These are phyloP conservation scores for Patella vulgata DNA, from an alignment of 1,140 invertebrate genomes.

Conservation along the genomic window DNA sequence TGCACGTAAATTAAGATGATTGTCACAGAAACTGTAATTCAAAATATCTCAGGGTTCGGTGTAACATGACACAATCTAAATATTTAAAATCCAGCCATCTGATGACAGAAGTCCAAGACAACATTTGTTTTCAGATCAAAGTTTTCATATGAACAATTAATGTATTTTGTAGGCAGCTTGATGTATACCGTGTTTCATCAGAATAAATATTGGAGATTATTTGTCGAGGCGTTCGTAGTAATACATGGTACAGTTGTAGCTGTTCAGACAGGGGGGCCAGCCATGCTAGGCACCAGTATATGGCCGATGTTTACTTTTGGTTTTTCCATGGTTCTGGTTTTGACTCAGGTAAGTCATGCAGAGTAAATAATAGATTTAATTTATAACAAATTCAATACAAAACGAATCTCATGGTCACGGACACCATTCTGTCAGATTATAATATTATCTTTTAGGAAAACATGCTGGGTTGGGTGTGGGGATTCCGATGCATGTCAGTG, in stretches of 20 bases:
- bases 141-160: not conserved
- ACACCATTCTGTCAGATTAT: too few species aligned
- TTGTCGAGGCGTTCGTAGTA: conserved; percentile 20
- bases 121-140: not conserved
- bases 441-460: too few species aligned
- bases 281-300: conserved; percentile 3
- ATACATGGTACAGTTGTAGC: conserved; percentile 19
- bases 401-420: too few species aligned
- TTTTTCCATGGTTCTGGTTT: conserved; percentile 3
- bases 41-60: too few species aligned
- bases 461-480: too few species aligned
- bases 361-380: conserved; percentile 4
- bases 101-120: too few species aligned
- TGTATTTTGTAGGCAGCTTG: conserved; percentile 27
- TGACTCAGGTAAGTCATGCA: conserved; percentile 23
- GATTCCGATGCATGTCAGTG: too few species aligned
- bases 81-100: not conserved
- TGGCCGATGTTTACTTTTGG: conserved; percentile 34
- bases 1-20: too few species aligned
- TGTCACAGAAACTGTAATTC: too few species aligned
- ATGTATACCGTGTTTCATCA: conserved; percentile 24
- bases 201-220: conserved; percentile 27
- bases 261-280: conserved; percentile 22
- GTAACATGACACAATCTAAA: conserved; percentile 18
- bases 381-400: too few species aligned